Percentiles rank a stretch among this genome's conserved stretches.
Evolutionary conservation across 2,888 invertebrate genomes (phyloP).

Genomic region (Tryphoninae sp.): DNA sequence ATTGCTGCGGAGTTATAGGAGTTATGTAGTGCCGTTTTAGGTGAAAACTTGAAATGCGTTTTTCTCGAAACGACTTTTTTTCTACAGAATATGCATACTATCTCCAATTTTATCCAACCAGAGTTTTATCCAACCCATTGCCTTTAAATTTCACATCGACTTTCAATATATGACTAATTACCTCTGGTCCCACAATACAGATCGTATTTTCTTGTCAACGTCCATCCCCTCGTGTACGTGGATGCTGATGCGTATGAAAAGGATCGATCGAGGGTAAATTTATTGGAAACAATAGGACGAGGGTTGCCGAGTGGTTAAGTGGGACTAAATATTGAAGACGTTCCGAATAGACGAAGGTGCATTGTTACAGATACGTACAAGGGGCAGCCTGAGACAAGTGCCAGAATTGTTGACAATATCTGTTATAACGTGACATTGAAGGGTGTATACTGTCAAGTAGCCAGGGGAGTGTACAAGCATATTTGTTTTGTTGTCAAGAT

Average conservation of each 20-base stretch:
- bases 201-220: background rate
- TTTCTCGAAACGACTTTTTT: no score
- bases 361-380: conserved; percentile 35
- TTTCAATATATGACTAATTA: no score
- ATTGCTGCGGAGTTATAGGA: no score
- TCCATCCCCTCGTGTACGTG: background rate
- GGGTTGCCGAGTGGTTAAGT: conserved; percentile 31
- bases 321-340: conserved; percentile 51
- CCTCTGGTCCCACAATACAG: no score
- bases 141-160: no score
- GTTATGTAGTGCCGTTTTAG: no score
- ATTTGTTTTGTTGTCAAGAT: background rate
- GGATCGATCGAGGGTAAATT: background rate
- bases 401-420: conserved; percentile 13
- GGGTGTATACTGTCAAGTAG: conserved; percentile 32
- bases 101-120: no score
- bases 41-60: no score
- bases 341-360: conserved; percentile 14
- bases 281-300: conserved; percentile 24
- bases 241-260: background rate
- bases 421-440: conserved; percentile 15
- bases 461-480: background rate
- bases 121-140: no score
- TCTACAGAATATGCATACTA: no score
- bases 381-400: conserved; percentile 28